phyloP scores from a whole-genome alignment of 2,797 vertebrate species.

The Taenioides sp. region DNA sequence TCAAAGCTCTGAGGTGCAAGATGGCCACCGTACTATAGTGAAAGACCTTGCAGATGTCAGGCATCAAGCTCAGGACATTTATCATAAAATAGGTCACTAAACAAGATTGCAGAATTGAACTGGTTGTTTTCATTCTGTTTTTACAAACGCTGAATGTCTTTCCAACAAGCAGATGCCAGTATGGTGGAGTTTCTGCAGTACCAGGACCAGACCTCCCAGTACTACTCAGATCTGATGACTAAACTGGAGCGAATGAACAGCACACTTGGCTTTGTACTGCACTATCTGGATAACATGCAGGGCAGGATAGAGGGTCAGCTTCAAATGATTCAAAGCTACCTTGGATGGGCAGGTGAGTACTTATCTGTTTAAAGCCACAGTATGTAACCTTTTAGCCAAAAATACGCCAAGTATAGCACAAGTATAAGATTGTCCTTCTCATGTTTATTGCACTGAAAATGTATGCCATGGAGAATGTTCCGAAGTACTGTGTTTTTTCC shows the following conservation, averaged over 20 bases:
- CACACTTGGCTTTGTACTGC: conserved; percentile 77
- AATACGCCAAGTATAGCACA: no score
- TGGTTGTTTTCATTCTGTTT: not conserved
- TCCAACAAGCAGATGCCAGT: conserved; percentile 68
- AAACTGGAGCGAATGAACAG: conserved; percentile 82
- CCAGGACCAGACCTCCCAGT: conserved; percentile 73
- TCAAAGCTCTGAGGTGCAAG: conserved; percentile 71
- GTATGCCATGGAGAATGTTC: no score
- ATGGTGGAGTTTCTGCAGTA: conserved; percentile 78
- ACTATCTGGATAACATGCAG: conserved; percentile 73
- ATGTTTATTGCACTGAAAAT: no score
- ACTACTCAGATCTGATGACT: conserved; percentile 76
- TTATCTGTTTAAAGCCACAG: not conserved
- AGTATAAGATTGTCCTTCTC: no score
- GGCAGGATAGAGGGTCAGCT: conserved; percentile 73
- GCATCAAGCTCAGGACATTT: conserved; percentile 79
- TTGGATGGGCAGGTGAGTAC: conserved; percentile 75
- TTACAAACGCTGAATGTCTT: not conserved
- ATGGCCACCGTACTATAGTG: conserved; percentile 69
- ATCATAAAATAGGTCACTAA: conserved; percentile 79
- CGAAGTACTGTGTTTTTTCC: no score
- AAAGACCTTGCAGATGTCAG: conserved; percentile 69
- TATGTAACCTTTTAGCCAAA: no score
- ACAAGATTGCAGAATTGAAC: not conserved
- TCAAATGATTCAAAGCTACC: conserved; percentile 73